Base-by-base conservation (phyloP, 2,797 vertebrate genomes). In the Malurus splendens region DNA sequence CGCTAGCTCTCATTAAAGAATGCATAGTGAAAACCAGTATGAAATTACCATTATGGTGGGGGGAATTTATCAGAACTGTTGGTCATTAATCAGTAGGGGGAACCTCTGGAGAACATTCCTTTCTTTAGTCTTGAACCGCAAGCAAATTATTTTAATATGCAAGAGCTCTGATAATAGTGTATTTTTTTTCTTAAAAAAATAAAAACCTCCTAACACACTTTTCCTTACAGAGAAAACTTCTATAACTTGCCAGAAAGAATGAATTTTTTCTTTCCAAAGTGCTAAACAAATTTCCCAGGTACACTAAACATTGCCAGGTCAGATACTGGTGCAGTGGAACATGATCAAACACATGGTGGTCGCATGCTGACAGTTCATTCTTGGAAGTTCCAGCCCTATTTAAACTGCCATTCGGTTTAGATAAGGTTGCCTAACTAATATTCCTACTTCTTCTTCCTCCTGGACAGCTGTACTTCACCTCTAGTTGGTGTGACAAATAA, bases 251-350 rank as follows among this genome's bases (percentile, higher is more conserved):
- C 96, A 95, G 96, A 97, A 97, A 97, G 96, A 96, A 97, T 92
- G 92, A 97, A 64, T 52, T 97, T 97, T 96, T 97, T 97, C 96
- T 97, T 98, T 96, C 95, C 97, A 97, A 98, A 98, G 98, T 98
- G 98, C 98, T 98, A 97, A 98, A 98, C 95, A 98, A 98, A 98
- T 98, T 94, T 95, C 97, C 95, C 96, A 97, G 96, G 96, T 96
- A 96, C 60, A 93, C 93, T 91, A 96, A 96, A 91, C 92, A 47
- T 93, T 45, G 93, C 86, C 66, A 74, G 87, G 90, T 95, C 94
- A 96, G 90, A 89, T 85, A 94, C 65, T 81, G 93, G 91, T 96
- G 93, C 91, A 90, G 94, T 61, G 90, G 95, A 93, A 86, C 93
- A 3, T 18, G 45, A 89, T 71, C 48, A 38, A 92, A 93, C 75